phyloP scores from a whole-genome alignment of 2,797 vertebrate genomes.

The Sebastolobus alascanus region DNA sequence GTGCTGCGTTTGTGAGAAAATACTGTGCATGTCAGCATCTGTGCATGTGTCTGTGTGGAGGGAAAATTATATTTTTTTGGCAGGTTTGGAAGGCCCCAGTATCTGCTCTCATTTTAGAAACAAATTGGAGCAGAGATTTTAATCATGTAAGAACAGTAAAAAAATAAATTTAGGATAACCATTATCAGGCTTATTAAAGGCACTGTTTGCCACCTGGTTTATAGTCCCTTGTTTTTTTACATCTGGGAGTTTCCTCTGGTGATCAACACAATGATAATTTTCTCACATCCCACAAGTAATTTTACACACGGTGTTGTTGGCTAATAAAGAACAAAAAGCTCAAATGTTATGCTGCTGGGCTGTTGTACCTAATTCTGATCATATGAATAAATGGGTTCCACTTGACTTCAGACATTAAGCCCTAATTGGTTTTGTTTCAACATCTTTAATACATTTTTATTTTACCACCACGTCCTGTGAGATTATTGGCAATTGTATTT shows the following conservation, averaged over 20 bases:
- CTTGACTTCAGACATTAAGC: conserved; percentile 2
- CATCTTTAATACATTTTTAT: background rate
- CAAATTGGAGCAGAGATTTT: conserved; percentile 22
- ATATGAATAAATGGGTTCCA: background rate
- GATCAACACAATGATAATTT: conserved; percentile 25
- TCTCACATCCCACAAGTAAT: conserved; percentile 15
- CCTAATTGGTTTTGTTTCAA: background rate
- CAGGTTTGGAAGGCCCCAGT: conserved; percentile 7
- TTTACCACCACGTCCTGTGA: background rate
- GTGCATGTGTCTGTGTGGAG: background rate
- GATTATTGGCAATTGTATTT: background rate
- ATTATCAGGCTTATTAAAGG: conserved; percentile 40
- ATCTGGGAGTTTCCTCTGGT: conserved; percentile 7
- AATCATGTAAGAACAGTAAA: conserved; percentile 19
- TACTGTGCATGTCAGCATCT: conserved; percentile 13
- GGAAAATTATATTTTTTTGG: background rate
- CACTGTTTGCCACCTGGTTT: conserved; percentile 14
- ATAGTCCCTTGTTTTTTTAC: background rate
- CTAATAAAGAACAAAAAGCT: conserved; percentile 5
- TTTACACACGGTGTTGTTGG: background rate
- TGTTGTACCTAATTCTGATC: conserved; percentile 6
- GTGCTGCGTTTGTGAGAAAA: conserved; percentile 33
- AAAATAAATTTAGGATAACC: conserved; percentile 21
- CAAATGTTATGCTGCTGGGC: background rate
- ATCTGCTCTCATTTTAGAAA: conserved; percentile 38